Base-by-base conservation (phyloP, 2,797 vertebrate species). In the Gobio occitaniae region DNA sequence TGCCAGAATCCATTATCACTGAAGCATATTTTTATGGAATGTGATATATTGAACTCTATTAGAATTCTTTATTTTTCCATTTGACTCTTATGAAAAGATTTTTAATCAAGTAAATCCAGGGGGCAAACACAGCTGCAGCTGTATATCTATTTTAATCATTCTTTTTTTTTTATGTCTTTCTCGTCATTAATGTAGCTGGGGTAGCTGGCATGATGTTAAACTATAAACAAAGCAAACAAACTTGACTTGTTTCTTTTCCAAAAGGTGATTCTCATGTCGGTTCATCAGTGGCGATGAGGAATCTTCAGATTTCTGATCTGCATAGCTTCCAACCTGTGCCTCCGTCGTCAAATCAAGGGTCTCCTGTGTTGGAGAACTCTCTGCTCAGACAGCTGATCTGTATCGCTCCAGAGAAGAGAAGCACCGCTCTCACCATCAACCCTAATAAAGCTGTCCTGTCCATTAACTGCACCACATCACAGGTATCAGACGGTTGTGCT, bases 381-480 rank as follows among this genome's bases (percentile, higher is more conserved):
- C 91, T 96, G 87, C 91, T 94, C 61, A 91, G 75, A 29, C 87
- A 88, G 66, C 80, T 96, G 0, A 48, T 93, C 17, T 88, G 83
- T 4, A 93, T 92, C 38, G 87, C 91, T 92, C 17, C 87, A 90
- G 70, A 41, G 0, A 85, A 83, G 9, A 80, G 65, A 0, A 68
- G 54, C 9, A 38, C 59, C 3, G 4, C 81, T 38, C 70, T 86
- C 66, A 89, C 92, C 52, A 90, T 91, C 56, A 96, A 93, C 89
- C 96, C 96, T 19, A 96, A 95, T 92, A 97, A 96, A 93, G 95
- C 94, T 2, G 38, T 96, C 84, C 94, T 99, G 54, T 96, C 95
- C 0, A 93, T 98, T 78, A 92, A 96, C n/a, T 83, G 87, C 86
- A 92, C 89, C 91, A 97, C 95, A 69, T 93, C 92, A 86, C 93